These are phyloP conservation scores for Diadophis punctatus DNA, from an alignment of 2,113 vertebrate genomes.

Conservation along the genomic window DNA sequence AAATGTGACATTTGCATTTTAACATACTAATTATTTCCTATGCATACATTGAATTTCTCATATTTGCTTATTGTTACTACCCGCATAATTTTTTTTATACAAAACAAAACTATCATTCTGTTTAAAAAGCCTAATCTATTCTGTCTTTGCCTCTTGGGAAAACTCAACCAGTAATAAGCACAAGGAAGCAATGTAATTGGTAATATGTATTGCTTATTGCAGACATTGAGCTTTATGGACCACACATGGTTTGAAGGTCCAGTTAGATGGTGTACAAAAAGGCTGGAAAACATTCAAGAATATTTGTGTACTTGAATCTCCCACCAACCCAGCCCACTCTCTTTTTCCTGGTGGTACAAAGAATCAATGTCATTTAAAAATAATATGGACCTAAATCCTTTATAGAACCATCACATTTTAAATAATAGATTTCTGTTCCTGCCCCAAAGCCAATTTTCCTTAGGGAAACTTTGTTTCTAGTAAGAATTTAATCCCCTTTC, in stretches of 20 bases:
- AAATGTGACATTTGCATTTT: not conserved
- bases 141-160: not conserved
- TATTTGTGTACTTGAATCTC: not conserved
- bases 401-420: not conserved
- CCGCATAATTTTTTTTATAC: not conserved
- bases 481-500: not conserved
- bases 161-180: not conserved
- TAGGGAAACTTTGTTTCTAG: not conserved
- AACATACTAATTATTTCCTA: not conserved
- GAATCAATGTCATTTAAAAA: not conserved
- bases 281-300: not conserved
- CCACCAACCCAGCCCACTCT: not conserved
- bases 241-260: not conserved
- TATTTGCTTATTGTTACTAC: not conserved
- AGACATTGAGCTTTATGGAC: not conserved
- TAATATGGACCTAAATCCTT: not conserved
- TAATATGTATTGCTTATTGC: not conserved
- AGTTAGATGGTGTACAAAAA: not conserved
- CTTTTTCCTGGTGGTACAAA: not conserved
- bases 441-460: not conserved
- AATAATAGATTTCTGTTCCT: not conserved
- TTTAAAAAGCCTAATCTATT: not conserved
- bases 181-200: not conserved
- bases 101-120: not conserved
- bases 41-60: not conserved